Evolutionary conservation across 2,888 invertebrate species (phyloP).

Genomic region (Venusia cambrica): DNA sequence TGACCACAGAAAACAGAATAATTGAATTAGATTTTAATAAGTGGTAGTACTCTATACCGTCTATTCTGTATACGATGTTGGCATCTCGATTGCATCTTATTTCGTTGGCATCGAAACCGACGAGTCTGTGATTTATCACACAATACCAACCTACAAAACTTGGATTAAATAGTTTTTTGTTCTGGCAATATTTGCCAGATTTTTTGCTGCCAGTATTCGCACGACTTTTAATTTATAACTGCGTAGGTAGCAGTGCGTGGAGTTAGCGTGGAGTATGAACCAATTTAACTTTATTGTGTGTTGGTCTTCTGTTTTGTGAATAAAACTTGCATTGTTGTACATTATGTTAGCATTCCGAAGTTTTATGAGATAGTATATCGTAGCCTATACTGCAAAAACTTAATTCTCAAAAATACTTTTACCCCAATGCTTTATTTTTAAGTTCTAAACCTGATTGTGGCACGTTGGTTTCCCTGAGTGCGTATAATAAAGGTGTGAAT

Average conservation of each 20-base stretch:
- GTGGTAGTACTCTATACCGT: slow-evolving; percentile 17
- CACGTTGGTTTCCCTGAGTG: no score
- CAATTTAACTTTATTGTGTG: slow-evolving; percentile 24
- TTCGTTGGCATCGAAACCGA: slow-evolving; percentile 76
- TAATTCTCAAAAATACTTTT: no score
- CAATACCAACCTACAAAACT: slow-evolving; percentile 75
- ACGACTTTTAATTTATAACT: slow-evolving; percentile 38
- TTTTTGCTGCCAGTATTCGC: slow-evolving; percentile 35
- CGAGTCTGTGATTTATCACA: slow-evolving; percentile 65
- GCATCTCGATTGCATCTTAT: slow-evolving; percentile 77
- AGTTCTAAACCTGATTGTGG: no score
- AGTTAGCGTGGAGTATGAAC: slow-evolving; percentile 17
- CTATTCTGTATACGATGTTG: slow-evolving; percentile 48
- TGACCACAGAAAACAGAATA: no score
- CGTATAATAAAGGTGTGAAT: no score
- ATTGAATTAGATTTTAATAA: slow-evolving; percentile 14
- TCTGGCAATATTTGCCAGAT: slow-evolving; percentile 51
- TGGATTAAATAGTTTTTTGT: slow-evolving; percentile 75
- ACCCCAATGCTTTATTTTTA: no score
- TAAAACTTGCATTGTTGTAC: slow-evolving; percentile 10
- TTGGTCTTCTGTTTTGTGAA: slow-evolving; percentile 7
- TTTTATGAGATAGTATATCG: no score
- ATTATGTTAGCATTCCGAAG: slow-evolving; percentile 5
- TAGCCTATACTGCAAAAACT: no score
- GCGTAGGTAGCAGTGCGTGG: slow-evolving; percentile 32